Evolutionary conservation across 2,113 vertebrate species (phyloP).

Genomic region (Irena cyanogastra): DNA sequence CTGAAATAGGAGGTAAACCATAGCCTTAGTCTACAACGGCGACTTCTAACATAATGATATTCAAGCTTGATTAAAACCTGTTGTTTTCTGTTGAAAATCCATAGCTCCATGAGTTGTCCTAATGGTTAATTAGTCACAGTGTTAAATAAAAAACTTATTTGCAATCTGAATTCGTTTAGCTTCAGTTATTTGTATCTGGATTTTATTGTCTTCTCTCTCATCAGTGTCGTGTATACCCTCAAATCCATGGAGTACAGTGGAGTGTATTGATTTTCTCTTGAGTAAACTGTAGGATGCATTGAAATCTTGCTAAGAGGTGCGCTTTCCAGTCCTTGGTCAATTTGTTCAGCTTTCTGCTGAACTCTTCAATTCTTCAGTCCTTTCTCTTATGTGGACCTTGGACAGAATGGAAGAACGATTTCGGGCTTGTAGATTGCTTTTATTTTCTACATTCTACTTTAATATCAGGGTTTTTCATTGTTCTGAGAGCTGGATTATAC

Average conservation of each 20-base stretch:
- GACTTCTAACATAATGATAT: neutral
- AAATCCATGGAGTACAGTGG: neutral
- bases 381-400: neutral
- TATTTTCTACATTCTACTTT: neutral
- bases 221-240: neutral
- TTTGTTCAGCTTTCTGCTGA: neutral
- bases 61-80: neutral
- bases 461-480: neutral
- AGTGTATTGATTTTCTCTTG: neutral
- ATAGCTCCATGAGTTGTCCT: neutral
- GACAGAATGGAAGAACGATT: neutral
- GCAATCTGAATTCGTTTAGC: neutral
- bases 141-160: neutral
- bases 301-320: neutral
- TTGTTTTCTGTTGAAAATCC: neutral
- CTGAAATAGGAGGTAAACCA: neutral
- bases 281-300: neutral
- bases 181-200: neutral
- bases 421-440: neutral
- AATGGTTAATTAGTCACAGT: neutral
- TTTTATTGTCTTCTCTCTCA: neutral
- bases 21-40: neutral
- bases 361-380: neutral
- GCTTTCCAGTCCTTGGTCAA: neutral
- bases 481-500: neutral